Conservation (phyloP, 2,113 vertebrate species). For the Colistium nudipinnis region DNA sequence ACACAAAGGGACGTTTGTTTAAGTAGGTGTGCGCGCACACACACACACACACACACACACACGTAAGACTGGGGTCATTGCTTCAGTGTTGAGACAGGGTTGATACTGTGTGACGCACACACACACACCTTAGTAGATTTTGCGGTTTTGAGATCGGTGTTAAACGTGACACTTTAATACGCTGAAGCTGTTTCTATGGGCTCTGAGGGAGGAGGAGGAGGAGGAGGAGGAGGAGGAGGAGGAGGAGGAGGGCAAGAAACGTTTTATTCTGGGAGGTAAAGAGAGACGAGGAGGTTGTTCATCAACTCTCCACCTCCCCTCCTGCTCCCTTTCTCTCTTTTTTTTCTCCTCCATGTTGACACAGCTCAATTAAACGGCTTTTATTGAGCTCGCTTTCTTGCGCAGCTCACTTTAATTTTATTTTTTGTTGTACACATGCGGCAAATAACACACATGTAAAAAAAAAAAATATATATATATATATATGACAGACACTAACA, state of each 20-base stretch:
- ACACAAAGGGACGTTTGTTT: conserved; percentile 14
- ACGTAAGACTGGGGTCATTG: conserved; percentile 21
- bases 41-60: neutral
- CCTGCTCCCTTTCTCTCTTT: conserved; percentile 6
- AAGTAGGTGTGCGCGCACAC: neutral
- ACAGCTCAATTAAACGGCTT: conserved; percentile 79
- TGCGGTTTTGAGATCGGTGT: conserved; percentile 49
- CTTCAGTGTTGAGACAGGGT: conserved; percentile 21
- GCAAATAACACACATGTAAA: neutral
- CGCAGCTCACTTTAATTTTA: conserved; percentile 69
- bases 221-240: neutral
- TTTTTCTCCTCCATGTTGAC: conserved; percentile 73
- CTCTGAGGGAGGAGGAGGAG: conserved; percentile 13
- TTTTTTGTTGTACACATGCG: neutral
- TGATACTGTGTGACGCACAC: conserved; percentile 20
- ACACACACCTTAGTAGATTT: conserved; percentile 33
- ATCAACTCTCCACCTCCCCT: conserved; percentile 33
- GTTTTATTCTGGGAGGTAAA: conserved; percentile 48
- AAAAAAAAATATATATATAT: too few relatives aligned
- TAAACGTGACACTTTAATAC: conserved; percentile 66
- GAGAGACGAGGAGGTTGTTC: conserved; percentile 53
- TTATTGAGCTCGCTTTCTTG: conserved; percentile 72
- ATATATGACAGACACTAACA: neutral
- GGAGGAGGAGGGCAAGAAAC: conserved; percentile 26
- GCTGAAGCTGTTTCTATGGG: conserved; percentile 49